Evolutionary conservation across 2,797 vertebrate species (phyloP).

Genomic region (Eremophila alpestris): DNA sequence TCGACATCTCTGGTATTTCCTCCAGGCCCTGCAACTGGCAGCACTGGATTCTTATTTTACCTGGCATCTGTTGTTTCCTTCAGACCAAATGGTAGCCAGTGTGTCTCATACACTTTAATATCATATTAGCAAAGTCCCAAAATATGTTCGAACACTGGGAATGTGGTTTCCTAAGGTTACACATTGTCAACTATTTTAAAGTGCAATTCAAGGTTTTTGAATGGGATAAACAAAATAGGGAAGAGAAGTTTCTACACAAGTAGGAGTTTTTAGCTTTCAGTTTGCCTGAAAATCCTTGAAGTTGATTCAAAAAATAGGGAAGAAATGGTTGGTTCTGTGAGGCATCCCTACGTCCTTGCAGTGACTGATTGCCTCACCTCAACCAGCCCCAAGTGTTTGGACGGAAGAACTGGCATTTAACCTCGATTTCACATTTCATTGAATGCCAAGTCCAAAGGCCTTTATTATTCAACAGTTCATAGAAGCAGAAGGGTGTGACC

Average conservation of each 20-base stretch:
- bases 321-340: neutral
- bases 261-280: neutral
- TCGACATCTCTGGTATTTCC: constrained; percentile 66
- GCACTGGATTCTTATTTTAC: constrained; percentile 67
- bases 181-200: constrained; percentile 14
- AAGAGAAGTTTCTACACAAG: neutral
- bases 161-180: constrained; percentile 54
- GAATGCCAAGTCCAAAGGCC: constrained; percentile 39
- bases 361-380: neutral
- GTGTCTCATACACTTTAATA: constrained; percentile 61
- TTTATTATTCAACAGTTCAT: constrained; percentile 14
- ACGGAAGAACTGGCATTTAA: constrained; percentile 3
- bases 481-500: constrained; percentile 11
- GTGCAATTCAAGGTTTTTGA: neutral
- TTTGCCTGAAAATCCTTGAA: neutral
- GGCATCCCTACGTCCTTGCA: neutral
- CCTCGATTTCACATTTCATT: neutral
- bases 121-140: constrained; percentile 46
- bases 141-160: constrained; percentile 38
- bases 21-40: constrained; percentile 59
- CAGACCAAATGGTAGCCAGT: constrained; percentile 62
- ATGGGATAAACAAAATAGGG: neutral
- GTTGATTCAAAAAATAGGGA: neutral
- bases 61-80: constrained; percentile 69
- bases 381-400: neutral